These are phyloP conservation scores for Galemys pyrenaicus DNA, from an alignment of 2,113 vertebrate species.

Conservation along the genomic window DNA sequence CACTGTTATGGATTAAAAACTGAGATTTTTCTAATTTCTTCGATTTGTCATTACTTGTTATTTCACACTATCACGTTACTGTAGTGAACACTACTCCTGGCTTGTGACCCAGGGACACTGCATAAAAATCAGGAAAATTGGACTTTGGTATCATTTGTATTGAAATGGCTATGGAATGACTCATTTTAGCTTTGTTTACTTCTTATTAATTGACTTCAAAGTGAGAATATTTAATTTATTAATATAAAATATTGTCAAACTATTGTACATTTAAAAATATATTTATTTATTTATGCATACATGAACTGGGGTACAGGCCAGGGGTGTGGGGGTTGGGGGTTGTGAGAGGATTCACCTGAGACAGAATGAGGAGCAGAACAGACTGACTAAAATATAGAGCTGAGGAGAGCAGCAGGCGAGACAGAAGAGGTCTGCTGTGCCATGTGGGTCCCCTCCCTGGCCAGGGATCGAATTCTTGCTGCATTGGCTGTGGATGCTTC, in stretches of 20 bases:
- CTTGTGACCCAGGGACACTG: neutral
- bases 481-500: no score
- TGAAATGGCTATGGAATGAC: neutral
- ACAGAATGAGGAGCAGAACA: no score
- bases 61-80: neutral
- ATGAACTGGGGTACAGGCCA: no score
- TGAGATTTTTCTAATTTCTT: neutral
- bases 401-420: no score
- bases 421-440: no score
- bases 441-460: no score
- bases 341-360: no score
- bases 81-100: neutral
- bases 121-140: neutral
- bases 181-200: neutral
- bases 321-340: no score
- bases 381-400: no score
- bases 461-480: no score
- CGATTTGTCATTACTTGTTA: neutral
- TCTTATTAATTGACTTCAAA: neutral
- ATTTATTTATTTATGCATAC: no score
- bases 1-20: neutral
- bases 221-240: neutral
- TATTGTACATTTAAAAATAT: conserved; percentile 26
- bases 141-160: neutral
- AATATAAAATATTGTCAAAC: neutral